Evolutionary conservation across 1,140 invertebrate genomes (phyloP).

Genomic region (Magallana angulata): DNA sequence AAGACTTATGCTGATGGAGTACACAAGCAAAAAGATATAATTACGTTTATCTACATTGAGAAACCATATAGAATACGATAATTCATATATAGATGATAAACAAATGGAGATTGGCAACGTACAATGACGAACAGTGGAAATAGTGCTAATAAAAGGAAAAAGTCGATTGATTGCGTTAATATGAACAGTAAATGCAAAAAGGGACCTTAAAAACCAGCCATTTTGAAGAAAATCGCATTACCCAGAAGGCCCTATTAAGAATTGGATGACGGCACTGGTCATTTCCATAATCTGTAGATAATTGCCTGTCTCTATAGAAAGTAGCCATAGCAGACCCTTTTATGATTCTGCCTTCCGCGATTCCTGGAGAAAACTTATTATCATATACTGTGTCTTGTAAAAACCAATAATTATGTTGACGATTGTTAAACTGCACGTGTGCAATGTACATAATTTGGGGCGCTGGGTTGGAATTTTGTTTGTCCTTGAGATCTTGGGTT

Average conservation of each 20-base stretch:
- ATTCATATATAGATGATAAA: no score
- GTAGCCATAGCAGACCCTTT: not conserved
- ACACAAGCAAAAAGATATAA: no score
- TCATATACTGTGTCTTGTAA: not conserved
- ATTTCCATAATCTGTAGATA: conserved; percentile 21
- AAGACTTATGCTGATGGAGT: no score
- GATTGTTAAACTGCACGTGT: no score
- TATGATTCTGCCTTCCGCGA: not conserved
- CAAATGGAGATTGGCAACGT: no score
- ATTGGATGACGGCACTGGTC: not conserved
- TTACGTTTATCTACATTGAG: no score
- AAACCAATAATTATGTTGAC: not conserved
- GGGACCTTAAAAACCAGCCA: not conserved
- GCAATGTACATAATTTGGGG: not conserved
- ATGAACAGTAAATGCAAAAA: not conserved
- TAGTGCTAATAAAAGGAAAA: not conserved
- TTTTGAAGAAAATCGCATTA: not conserved
- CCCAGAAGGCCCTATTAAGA: no score
- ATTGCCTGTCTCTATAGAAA: not conserved
- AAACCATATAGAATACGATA: no score
- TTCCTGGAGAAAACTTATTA: not conserved
- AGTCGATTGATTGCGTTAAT: conserved; percentile 10
- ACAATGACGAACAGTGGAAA: not conserved
- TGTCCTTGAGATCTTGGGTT: not conserved
- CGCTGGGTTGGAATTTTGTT: not conserved